Percentiles rank a stretch among this genome's conserved stretches.
phyloP scores from a whole-genome alignment of 2,797 vertebrate species.

The Enoplosus armatus region DNA sequence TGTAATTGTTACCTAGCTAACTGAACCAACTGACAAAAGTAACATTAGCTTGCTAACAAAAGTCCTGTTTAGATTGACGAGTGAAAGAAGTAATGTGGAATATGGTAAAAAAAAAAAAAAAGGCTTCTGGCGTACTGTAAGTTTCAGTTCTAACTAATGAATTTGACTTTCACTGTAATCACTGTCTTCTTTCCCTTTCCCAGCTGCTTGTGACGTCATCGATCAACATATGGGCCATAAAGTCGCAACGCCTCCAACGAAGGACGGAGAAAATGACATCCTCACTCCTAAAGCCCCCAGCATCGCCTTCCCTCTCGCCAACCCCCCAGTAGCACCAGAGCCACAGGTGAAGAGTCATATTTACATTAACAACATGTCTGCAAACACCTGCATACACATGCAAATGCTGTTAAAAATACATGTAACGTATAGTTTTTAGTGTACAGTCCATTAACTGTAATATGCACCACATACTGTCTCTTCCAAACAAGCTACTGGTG shows the following conservation, averaged over 20 bases:
- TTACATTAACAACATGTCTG: neutral
- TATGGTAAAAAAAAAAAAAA: too few relatives aligned
- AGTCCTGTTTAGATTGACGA: neutral
- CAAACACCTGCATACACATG: neutral
- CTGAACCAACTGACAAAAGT: neutral
- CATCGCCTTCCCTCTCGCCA: constrained; percentile 91
- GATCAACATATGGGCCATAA: constrained; percentile 75
- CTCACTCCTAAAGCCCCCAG: constrained; percentile 90
- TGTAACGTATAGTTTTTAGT: neutral
- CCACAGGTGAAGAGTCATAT: constrained; percentile 80
- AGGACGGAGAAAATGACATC: constrained; percentile 77
- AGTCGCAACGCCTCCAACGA: constrained; percentile 51
- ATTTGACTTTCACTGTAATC: neutral
- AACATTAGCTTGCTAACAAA: neutral
- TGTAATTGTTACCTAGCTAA: neutral
- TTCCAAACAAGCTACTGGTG: constrained; percentile 1
- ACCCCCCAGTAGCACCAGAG: constrained; percentile 88
- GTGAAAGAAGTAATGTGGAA: neutral
- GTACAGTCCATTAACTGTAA: neutral
- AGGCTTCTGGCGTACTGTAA: neutral
- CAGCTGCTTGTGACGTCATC: constrained; percentile 87
- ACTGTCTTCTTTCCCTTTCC: constrained; percentile 22
- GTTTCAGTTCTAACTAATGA: neutral
- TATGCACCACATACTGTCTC: rapidly evolving
- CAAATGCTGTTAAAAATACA: neutral